Evolutionary conservation across 2,113 vertebrate species (phyloP).

Genomic region (Pseudonaja textilis): DNA sequence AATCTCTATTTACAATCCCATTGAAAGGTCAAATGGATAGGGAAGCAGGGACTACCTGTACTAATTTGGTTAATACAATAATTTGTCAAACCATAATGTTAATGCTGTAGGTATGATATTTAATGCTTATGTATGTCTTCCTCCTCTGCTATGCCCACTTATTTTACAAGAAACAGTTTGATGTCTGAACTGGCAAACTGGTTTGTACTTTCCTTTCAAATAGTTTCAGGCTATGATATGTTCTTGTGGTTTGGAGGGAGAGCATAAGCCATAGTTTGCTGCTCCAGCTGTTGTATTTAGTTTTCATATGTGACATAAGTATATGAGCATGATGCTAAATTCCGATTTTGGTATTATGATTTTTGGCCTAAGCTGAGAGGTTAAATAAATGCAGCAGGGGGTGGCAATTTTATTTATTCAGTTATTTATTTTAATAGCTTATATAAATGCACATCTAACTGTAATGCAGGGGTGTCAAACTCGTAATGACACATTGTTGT

Average conservation of each 20-base stretch:
- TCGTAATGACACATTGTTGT: no score
- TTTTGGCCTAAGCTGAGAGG: background rate
- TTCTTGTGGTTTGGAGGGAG: background rate
- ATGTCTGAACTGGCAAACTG: background rate
- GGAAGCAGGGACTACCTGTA: background rate
- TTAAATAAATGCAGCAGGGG: background rate
- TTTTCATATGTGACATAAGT: background rate
- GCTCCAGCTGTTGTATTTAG: background rate
- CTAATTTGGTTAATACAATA: background rate
- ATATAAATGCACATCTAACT: background rate
- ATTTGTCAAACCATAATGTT: background rate
- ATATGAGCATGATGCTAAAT: background rate
- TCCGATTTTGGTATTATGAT: background rate
- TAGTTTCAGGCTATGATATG: background rate
- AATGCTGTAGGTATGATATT: background rate
- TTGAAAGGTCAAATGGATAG: background rate
- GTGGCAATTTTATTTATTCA: background rate
- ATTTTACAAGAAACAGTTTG: background rate
- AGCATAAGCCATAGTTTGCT: background rate
- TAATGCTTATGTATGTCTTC: background rate
- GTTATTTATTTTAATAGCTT: background rate
- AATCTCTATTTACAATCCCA: background rate
- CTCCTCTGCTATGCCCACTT: background rate
- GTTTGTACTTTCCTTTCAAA: background rate
- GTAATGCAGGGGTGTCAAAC: no score